These are phyloP conservation scores for Galerucella calmariensis DNA, from an alignment of 2,888 invertebrate species.

Conservation along the genomic window DNA sequence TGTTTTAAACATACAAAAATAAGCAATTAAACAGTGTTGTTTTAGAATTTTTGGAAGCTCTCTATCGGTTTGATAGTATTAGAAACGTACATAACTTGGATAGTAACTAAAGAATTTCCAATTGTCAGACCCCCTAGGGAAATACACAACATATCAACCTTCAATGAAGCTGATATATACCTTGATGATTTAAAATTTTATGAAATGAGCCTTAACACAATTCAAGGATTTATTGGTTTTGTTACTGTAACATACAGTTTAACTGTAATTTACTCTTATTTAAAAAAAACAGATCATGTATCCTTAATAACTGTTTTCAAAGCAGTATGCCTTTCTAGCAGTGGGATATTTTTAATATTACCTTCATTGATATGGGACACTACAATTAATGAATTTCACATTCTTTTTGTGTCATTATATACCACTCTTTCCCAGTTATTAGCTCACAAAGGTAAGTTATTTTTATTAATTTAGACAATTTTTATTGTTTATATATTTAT, in stretches of 20 bases:
- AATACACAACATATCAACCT: constrained; percentile 46
- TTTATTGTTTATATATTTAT: constrained; percentile 36
- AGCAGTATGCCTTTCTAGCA: constrained; percentile 71
- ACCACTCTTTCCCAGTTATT: constrained; percentile 72
- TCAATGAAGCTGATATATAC: constrained; percentile 52
- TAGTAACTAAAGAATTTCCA: constrained; percentile 48
- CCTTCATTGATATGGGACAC: constrained; percentile 75
- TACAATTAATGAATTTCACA: constrained; percentile 65
- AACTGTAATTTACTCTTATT: constrained; percentile 51
- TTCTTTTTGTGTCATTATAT: constrained; percentile 73
- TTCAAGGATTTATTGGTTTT: constrained; percentile 57
- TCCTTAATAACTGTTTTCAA: constrained; percentile 64
- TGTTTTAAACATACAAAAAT: constrained; percentile 16
- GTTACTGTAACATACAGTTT: constrained; percentile 53
- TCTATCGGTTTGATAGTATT: constrained; percentile 80
- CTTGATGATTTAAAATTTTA: constrained; percentile 59
- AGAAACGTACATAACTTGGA: constrained; percentile 83
- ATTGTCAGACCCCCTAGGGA: constrained; percentile 33
- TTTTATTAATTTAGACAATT: constrained; percentile 8
- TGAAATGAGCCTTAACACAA: constrained; percentile 53
- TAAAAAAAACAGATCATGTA: constrained; percentile 39
- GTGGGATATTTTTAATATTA: constrained; percentile 70
- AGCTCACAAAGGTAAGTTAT: constrained; percentile 71
- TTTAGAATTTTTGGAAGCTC: constrained; percentile 72
- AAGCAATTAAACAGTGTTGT: neutral